Conservation (phyloP, 1,140 invertebrate genomes). For the Batillaria attramentaria region DNA sequence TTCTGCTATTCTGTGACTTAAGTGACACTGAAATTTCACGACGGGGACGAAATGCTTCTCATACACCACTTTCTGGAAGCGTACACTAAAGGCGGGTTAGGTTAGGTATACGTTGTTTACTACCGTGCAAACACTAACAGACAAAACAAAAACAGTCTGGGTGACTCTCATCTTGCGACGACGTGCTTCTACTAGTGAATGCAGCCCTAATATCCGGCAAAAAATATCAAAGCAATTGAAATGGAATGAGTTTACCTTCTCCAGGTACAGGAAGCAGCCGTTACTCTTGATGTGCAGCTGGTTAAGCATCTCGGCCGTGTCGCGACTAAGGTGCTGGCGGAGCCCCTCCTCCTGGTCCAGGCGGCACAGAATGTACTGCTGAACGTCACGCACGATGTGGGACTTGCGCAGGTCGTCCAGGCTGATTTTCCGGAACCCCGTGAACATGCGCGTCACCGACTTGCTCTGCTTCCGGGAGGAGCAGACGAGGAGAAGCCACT, state of each 20-base stretch:
- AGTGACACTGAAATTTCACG: too few species aligned
- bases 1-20: too few species aligned
- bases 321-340: constrained; percentile 84
- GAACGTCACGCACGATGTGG: constrained; percentile 88
- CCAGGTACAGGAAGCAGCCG: constrained; percentile 94
- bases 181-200: too few species aligned
- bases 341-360: constrained; percentile 81
- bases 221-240: too few species aligned
- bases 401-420: constrained; percentile 91
- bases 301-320: constrained; percentile 95
- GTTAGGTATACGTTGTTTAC: too few species aligned
- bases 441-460: constrained; percentile 90
- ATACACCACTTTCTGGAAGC: too few species aligned
- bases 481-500: constrained; percentile 92
- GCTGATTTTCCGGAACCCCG: constrained; percentile 91
- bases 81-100: too few species aligned
- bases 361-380: constrained; percentile 93
- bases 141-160: too few species aligned
- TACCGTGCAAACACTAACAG: too few species aligned
- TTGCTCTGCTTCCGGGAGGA: constrained; percentile 87
- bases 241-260: constrained; percentile 78
- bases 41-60: too few species aligned
- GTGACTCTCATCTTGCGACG: too few species aligned
- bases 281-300: constrained; percentile 97
- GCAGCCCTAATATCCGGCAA: too few species aligned